Base-by-base conservation (phyloP, 1,140 invertebrate species). In the Zaprionus camerounensis region DNA sequence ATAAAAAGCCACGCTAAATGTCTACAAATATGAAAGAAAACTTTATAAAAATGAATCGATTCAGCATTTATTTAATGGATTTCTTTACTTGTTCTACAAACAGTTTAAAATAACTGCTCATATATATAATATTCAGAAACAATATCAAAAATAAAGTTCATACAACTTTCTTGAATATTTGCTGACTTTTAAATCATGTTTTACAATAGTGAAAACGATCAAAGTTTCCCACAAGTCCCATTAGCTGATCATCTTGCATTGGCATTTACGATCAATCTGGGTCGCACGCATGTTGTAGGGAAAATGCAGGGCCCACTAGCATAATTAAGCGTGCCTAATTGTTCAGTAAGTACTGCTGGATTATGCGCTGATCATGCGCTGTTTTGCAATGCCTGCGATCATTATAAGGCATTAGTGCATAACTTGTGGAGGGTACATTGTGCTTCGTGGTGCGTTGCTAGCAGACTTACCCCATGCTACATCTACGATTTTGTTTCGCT, bases 401-500 rank as follows among this genome's bases (percentile, higher is more conserved):
- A 51, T 51, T 51, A 24, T 51, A 7, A 22, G 20, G 46, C 46
- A 51, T 51, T 51, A 51, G 17, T 20, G 11, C 38, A 41, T 2
- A 13, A 20, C 20, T 51, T 51, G n/a, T 3, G 46, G 46, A 51
- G 46, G 1, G 46, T 51, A 51, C 17, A 24, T 5, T 24, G 20
- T 13, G 46, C 46, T 51, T 51, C 20, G 46, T 51, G 46, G 46
- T 51, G 46, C 46, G 46, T 51, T 51, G 46, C 20, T 13, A 20
- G 46, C 3, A 5, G 20, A 51, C 13, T 51, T 51, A 24, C 20
- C 46, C 46, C 22, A 31, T 22, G 46, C 46, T n/a, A 46, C 2
- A 17, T 17, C 46, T 24, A 51, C 46, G 20, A 51, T 51, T 17
- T 56, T 44, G 12, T 15, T 59, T 83, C 81, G 81, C 38, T 61